Base-by-base conservation (phyloP, 1,140 invertebrate genomes). In the Caenorhabditis briggsae region DNA sequence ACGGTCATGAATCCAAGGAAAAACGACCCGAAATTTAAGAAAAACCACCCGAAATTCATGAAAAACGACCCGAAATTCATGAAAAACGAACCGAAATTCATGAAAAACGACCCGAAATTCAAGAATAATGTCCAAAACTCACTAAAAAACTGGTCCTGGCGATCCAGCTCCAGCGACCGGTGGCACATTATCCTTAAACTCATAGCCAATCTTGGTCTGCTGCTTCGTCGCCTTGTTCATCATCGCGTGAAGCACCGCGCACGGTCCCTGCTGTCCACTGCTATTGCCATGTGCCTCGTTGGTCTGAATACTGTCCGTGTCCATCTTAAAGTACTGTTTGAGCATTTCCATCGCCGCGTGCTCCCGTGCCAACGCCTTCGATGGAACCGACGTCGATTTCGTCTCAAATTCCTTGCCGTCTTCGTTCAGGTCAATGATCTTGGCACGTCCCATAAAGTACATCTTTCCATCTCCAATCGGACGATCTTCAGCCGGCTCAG, bases 251-350 rank as follows among this genome's bases (percentile, higher is more conserved):
- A 78, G 70, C 50, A 53, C 14, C 5, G 70, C 70, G 53, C 70
- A 78, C 11, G 70, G 70, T 53, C 70, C 70, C 20, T 78, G 70
- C 43, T 33, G 33, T 33, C 0, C 16, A n/a, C 18, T 78, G n/a
- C n/a, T 20, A 14, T 23, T 7, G 2, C n/a, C 46, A 18, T n/a
- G 6, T 14, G 48, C 33, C 33, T 33, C 33, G 33, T 33, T 33
- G 33, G 33, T 78, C 5, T 23, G 7, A 25, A 46, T 53, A 11
- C 18, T 9, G 9, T 20, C 11, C 14, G 83, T 58, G 53, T 85
- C 65, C n/a, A 85, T 85, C 16, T 55, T 23, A 23, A 85, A 85
- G 50, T 85, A 65, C 6, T 74, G 20, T 56, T 78, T 85, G 20
- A 85, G 84, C 48, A 58, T 78, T 43, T 85, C 65, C 2, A 1